Evolutionary conservation across 2,888 invertebrate genomes (phyloP).

Genomic region (Eristalis pertinax): DNA sequence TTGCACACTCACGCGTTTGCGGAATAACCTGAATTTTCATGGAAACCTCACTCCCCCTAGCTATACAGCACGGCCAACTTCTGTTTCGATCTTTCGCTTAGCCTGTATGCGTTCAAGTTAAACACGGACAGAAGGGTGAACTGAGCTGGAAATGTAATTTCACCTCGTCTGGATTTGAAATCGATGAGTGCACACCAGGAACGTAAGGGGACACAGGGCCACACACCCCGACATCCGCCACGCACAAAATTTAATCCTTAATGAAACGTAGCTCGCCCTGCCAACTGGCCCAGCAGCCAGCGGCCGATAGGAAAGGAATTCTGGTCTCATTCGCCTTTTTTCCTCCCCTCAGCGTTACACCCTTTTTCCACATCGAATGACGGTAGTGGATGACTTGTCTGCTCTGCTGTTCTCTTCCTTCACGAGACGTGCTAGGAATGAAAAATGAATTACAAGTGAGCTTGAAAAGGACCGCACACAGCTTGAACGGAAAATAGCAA

Average conservation of each 20-base stretch:
- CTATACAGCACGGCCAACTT: not conserved
- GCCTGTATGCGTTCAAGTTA: slow-evolving; percentile 32
- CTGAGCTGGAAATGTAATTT: slow-evolving; percentile 61
- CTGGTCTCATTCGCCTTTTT: not conserved
- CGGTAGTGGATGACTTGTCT: no score
- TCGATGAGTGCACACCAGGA: slow-evolving; percentile 4
- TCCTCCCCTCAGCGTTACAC: not conserved
- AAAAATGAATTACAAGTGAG: slow-evolving; percentile 68
- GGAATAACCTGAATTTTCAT: slow-evolving; percentile 43
- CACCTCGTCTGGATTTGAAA: slow-evolving; percentile 60
- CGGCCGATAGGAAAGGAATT: not conserved
- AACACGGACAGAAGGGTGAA: slow-evolving; percentile 35
- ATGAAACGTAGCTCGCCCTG: slow-evolving; percentile 51
- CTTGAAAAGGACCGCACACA: slow-evolving; percentile 57
- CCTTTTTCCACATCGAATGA: not conserved
- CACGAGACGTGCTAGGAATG: slow-evolving; percentile 54
- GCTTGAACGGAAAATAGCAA: slow-evolving; percentile 56
- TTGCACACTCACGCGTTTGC: not conserved
- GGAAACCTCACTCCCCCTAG: slow-evolving; percentile 27
- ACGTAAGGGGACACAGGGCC: not conserved
- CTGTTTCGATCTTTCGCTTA: not conserved
- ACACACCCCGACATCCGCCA: not conserved
- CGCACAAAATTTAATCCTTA: slow-evolving; percentile 51
- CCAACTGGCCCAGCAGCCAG: not conserved
- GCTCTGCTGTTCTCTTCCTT: slow-evolving; percentile 13